phyloP scores from a whole-genome alignment of 2,113 vertebrate genomes.

The Neogobius melanostomus region DNA sequence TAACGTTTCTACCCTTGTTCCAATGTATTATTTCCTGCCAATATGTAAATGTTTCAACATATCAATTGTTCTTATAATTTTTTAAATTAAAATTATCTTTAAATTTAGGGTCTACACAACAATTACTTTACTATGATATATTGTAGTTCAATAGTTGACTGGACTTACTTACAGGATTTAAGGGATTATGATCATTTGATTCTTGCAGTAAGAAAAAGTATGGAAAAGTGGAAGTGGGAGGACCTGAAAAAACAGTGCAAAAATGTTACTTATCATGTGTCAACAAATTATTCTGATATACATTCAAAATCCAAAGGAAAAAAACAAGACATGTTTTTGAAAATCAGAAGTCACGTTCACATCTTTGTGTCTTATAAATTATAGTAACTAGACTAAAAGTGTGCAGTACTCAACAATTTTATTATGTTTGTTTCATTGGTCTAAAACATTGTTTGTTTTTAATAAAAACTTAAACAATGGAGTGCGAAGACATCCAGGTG shows the following conservation, averaged over 20 bases:
- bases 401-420: no score
- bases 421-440: no score
- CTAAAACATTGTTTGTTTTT: no score
- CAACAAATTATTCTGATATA: no score
- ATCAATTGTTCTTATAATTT: no score
- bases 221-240: neutral
- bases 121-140: neutral
- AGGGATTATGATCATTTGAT: neutral
- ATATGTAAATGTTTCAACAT: neutral
- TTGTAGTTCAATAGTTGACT: neutral
- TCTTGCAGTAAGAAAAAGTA: neutral
- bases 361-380: no score
- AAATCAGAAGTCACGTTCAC: no score
- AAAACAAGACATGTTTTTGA: no score
- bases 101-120: neutral
- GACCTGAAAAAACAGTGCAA: neutral
- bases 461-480: no score
- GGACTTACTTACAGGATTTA: neutral
- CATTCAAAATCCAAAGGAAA: no score
- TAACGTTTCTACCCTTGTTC: neutral
- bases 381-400: no score
- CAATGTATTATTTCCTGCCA: neutral
- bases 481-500: no score
- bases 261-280: neutral
- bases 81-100: neutral